Evolutionary conservation across 2,888 invertebrate species (phyloP).

Genomic region (Netelia fuscicornis): DNA sequence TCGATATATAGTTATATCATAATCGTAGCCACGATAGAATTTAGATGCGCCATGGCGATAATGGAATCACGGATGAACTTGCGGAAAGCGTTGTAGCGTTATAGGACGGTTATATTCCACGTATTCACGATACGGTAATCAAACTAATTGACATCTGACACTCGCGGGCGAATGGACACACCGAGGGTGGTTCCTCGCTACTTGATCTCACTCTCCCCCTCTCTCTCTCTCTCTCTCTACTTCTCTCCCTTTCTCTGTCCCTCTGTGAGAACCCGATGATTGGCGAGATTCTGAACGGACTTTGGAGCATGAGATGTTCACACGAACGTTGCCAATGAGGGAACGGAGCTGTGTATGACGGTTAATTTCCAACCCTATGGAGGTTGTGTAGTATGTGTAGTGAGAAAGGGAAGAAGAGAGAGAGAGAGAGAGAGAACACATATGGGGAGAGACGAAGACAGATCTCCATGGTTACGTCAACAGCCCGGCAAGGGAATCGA

Average conservation of each 20-base stretch:
- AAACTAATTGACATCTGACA: slow-evolving; percentile 68
- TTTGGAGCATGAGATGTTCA: slow-evolving; percentile 35
- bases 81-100: not conserved
- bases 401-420: not conserved
- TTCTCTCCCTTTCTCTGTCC: too few relatives aligned
- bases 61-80: slow-evolving; percentile 49
- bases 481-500: slow-evolving; percentile 49
- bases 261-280: slow-evolving; percentile 41
- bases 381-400: not conserved
- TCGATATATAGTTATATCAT: not conserved
- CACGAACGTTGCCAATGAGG: slow-evolving; percentile 25
- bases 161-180: slow-evolving; percentile 33
- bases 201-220: not conserved
- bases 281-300: slow-evolving; percentile 55
- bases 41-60: slow-evolving; percentile 41
- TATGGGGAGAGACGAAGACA: slow-evolving; percentile 44
- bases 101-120: slow-evolving; percentile 35
- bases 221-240: too few relatives aligned
- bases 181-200: not conserved
- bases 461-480: slow-evolving; percentile 64
- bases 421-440: not conserved
- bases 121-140: slow-evolving; percentile 64
- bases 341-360: slow-evolving; percentile 11
- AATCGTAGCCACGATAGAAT: slow-evolving; percentile 16
- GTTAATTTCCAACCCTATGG: slow-evolving; percentile 43